phyloP scores from a whole-genome alignment of 2,888 invertebrate genomes.

The Druceiella hillmani region DNA sequence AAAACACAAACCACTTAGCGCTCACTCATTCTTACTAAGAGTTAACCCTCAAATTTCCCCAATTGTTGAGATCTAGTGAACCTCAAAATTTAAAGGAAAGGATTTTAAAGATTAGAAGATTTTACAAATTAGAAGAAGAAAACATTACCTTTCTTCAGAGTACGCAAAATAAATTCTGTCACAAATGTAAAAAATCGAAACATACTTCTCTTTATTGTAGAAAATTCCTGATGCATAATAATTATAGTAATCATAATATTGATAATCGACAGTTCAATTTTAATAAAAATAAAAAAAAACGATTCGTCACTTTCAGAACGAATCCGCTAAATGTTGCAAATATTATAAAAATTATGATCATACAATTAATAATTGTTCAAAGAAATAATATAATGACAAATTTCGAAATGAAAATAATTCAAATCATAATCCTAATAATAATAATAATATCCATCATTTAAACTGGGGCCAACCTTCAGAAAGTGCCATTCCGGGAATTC shows the following conservation, averaged over 20 bases:
- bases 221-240: not conserved
- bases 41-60: not conserved
- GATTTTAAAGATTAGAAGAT: too few species aligned
- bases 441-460: not conserved
- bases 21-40: slow-evolving; percentile 1
- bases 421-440: not conserved
- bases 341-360: slow-evolving; percentile 5
- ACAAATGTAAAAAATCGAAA: slow-evolving; percentile 2
- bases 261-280: not conserved
- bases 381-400: not conserved
- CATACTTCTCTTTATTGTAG: slow-evolving; percentile 4
- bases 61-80: slow-evolving; percentile 5
- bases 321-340: not conserved
- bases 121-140: slow-evolving; percentile 5
- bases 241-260: not conserved
- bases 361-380: not conserved
- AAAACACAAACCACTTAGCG: slow-evolving; percentile 4
- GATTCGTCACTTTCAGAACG: not conserved
- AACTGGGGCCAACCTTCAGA: not conserved
- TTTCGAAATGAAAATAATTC: not conserved
- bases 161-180: not conserved
- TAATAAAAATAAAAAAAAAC: slow-evolving; percentile 1
- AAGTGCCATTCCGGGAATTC: not conserved
- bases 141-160: slow-evolving; percentile 1
- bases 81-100: slow-evolving; percentile 2